Evolutionary conservation across 2,888 invertebrate genomes (phyloP), one percentile per base, ranked within the genome.

Genomic region (Agrochola litura): DNA sequence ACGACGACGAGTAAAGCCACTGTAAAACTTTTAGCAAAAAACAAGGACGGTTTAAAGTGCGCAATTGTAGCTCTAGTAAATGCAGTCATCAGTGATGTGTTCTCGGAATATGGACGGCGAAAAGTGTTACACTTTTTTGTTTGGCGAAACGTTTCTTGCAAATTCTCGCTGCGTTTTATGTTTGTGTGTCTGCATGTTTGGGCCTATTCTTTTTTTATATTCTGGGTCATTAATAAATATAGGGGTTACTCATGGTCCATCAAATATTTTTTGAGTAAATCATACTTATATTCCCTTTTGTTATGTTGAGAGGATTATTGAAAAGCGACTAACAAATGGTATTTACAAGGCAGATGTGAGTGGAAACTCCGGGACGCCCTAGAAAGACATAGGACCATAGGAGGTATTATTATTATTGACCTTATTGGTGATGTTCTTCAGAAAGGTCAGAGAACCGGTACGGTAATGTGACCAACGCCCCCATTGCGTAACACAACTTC

Each of bases 1-100:
- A 37, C 43, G 30, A 60, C 8, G 30, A 43, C 10, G 56, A 58
- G 22, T 12, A 22, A 60, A 78, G n/a, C 52, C 16, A 46, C 8
- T 19, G 41, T 25, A 49, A 25, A 46, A 30, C 58, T 70, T 77
- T 60, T 25, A 58, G 43, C 46, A 52, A 71, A 52, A 43, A 78
- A 58, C n/a, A 60, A 25, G 52, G 14, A 30, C 9, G 30, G 10
- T 60, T 58, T 76, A 37, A 52, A 54, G 43, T 19, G 16, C 60
- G 60, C 46, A 30, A 12, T 49, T 58, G 22, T 22, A 41, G 49
- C 69, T 60, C 22, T 65, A 37, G 22, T n/a, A 78, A 69, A 60
- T 25, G 30, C 67, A 56, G 46, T 41, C 49, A 19, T 58, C 52
- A 52, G n/a, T n/a, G 10, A 37, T 14, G n/a, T 69, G 25, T 58